Evolutionary conservation across 2,113 vertebrate genomes (phyloP).

Genomic region (Genyomyrus donnyi): DNA sequence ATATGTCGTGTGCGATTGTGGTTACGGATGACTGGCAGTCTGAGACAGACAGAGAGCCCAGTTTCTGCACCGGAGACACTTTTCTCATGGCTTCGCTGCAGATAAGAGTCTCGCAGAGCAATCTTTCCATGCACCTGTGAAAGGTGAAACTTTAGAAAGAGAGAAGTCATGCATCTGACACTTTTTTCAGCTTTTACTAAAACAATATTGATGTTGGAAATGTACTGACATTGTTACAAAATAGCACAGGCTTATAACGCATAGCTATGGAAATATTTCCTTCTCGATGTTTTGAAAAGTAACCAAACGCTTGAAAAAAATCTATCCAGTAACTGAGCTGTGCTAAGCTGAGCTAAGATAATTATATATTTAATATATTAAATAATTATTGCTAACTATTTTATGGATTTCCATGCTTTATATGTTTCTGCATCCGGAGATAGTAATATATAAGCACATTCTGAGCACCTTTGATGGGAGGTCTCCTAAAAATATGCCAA

Average conservation of each 20-base stretch:
- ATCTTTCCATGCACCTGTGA: background rate
- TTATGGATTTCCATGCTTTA: background rate
- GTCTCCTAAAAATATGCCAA: background rate
- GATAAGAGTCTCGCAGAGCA: constrained; percentile 21
- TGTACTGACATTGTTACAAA: background rate
- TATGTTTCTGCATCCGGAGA: background rate
- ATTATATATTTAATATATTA: background rate
- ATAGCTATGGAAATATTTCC: background rate
- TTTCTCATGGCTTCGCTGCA: constrained; percentile 47
- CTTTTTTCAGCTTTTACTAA: background rate
- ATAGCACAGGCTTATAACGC: constrained; percentile 15
- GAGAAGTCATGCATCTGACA: background rate
- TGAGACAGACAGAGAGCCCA: constrained; percentile 48
- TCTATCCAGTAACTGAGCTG: background rate
- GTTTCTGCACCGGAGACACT: constrained; percentile 36
- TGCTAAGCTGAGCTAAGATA: background rate
- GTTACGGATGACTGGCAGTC: constrained; percentile 59
- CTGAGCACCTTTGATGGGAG: background rate
- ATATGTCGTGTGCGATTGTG: constrained; percentile 50
- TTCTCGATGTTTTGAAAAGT: background rate
- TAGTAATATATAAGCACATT: background rate
- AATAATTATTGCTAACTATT: background rate
- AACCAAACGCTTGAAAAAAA: background rate
- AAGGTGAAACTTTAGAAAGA: background rate
- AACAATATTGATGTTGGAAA: background rate